Base-by-base conservation (phyloP, 2,113 vertebrate species). In the Melanerpes aurifrons region DNA sequence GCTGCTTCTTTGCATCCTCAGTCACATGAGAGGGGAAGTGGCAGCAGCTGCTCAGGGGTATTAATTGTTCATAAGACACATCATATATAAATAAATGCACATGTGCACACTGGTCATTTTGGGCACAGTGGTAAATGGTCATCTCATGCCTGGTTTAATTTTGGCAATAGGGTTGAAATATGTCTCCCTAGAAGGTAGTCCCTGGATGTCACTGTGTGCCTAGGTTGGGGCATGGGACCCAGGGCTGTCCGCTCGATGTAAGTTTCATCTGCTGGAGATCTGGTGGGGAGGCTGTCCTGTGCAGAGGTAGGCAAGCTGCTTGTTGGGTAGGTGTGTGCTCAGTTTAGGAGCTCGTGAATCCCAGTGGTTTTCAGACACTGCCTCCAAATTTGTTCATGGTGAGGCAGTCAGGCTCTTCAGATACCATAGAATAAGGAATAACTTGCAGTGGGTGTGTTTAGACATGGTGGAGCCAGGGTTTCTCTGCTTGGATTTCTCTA, bases 271-370 rank as follows among this genome's bases (percentile, higher is more conserved):
- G 9, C 20, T 61, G 62, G 10, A 57, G 37, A 56, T 59, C 5
- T 0, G 0, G 7, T 24, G 50, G 14, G 15, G 20, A 37, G 24
- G 6, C 18, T 22, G 10, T 3, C 7, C 3, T 22, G 17, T 12
- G 22, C 22, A 53, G 22, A 12, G 9, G 15, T 6, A 18, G 25
- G 15, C 11, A 18, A 18, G 47, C 32, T 81, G 21, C 16, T 73
- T 67, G 22, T 26, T 81, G 61, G 5, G 12, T 10, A 28, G 7
- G 8, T 20, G 5, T 22, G 20, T 53, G 35, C 31, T 76, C 29
- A 2, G 3, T 3, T 76, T 19, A 53, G 19, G 40, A 70, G 29
- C 14, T 76, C 10, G 82, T 63, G 31, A 68, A 64, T 29, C 28
- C 8, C 6, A 2, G 6, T 9, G 21, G 3, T 15, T 79, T 76